Conservation (phyloP, 2,888 invertebrate genomes). For the Acleris holmiana region DNA sequence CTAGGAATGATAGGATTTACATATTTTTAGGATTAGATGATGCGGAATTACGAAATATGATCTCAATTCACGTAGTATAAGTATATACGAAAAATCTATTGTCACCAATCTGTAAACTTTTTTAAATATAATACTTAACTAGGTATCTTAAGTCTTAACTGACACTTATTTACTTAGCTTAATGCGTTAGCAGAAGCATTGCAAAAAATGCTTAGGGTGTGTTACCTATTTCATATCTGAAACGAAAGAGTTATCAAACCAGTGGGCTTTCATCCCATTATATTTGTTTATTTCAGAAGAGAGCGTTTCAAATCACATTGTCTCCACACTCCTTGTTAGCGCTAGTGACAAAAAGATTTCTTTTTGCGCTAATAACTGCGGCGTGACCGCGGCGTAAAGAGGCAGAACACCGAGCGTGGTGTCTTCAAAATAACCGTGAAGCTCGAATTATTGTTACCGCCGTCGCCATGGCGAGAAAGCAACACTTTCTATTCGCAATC, state of each 20-base stretch:
- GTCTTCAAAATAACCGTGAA: conserved; percentile 64
- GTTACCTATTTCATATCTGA: no score
- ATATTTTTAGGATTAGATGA: no score
- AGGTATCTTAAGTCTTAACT: no score
- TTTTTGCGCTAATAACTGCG: conserved; percentile 39
- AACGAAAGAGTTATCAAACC: not conserved
- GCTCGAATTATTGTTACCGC: conserved; percentile 58
- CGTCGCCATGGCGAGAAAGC: conserved; percentile 64
- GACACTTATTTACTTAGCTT: no score
- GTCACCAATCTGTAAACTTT: no score
- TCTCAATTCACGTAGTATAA: no score
- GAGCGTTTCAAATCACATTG: conserved; percentile 46
- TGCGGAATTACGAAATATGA: no score
- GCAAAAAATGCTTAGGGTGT: no score
- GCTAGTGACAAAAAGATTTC: conserved; percentile 47
- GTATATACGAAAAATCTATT: no score
- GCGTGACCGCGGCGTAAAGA: conserved; percentile 33
- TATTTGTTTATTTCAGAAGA: conserved; percentile 40
- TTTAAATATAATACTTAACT: no score
- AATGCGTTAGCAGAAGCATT: no score
- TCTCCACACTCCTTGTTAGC: conserved; percentile 39
- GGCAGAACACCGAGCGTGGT: conserved; percentile 45
- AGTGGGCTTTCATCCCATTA: not conserved
- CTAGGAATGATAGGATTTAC: no score
- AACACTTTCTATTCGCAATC: conserved; percentile 69